These are phyloP conservation scores for Anarrhichthys ocellatus DNA, from an alignment of 2,113 vertebrate genomes.

Conservation along the genomic window DNA sequence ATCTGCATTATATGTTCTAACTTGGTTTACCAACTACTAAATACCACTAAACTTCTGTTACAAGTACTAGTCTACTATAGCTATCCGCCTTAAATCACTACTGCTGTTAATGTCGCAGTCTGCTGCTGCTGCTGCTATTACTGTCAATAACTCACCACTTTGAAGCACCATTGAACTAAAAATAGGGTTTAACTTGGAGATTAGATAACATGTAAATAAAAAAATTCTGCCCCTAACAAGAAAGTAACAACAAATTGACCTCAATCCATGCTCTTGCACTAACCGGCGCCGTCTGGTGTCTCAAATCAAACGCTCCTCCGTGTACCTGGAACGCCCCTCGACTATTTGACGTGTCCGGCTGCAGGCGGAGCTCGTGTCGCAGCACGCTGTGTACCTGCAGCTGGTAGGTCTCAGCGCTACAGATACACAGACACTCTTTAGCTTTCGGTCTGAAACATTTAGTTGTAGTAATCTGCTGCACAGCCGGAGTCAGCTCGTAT, in stretches of 20 bases:
- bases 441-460: background rate
- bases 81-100: too few species aligned
- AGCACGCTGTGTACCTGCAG: conserved; percentile 4
- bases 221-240: background rate
- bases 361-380: background rate
- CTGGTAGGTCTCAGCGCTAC: fast-evolving
- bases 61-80: background rate
- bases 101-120: too few species aligned
- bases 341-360: conserved; percentile 18
- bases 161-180: too few species aligned
- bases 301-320: conserved; percentile 32
- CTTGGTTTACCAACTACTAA: background rate
- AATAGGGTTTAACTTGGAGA: too few species aligned
- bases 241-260: background rate
- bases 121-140: too few species aligned
- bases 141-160: too few species aligned
- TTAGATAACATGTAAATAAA: too few species aligned
- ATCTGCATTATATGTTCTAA: background rate
- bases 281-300: background rate
- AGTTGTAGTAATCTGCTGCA: background rate
- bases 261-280: background rate
- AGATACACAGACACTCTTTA: background rate
- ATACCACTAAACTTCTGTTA: background rate
- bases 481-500: background rate
- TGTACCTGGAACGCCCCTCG: conserved; percentile 35